Evolutionary conservation across 1,140 invertebrate genomes (phyloP), one percentile per base, ranked within the genome.

Genomic region (Pachypsylla venusta): DNA sequence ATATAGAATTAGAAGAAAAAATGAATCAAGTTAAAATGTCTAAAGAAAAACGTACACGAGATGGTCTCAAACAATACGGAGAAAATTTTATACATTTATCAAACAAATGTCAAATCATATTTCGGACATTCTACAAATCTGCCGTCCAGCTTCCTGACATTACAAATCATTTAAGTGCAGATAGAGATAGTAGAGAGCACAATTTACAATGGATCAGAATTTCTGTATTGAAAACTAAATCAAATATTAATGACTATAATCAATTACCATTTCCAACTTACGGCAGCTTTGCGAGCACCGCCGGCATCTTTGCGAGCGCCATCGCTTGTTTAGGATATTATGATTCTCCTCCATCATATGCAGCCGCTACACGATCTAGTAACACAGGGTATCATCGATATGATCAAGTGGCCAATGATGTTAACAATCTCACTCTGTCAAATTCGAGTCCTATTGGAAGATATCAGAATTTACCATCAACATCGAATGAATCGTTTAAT

Each of bases 381-480:
- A n/a, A n/a, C 30, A 48, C 22, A 19, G 42, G 42, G 22, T 48
- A 19, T 48, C 42, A 48, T 22, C 42, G 4, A n/a, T 48, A 48
- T 19, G 42, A 48, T 48, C 42, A 48, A 48, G 42, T 48, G n/a
- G 42, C 42, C 16, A n/a, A n/a, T n/a, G 42, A 48, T n/a, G n/a
- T n/a, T n/a, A n/a, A n/a, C n/a, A n/a, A n/a, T n/a, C n/a, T n/a
- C n/a, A n/a, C n/a, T n/a, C n/a, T n/a, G n/a, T n/a, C n/a, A n/a
- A n/a, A n/a, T n/a, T n/a, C n/a, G n/a, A n/a, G n/a, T n/a, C n/a
- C n/a, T n/a, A n/a, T n/a, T n/a, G n/a, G n/a, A n/a, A n/a, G n/a
- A n/a, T n/a, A n/a, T n/a, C n/a, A n/a, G n/a, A n/a, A n/a, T n/a
- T n/a, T n/a, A n/a, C n/a, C n/a, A n/a, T n/a, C n/a, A n/a, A n/a